phyloP scores from a whole-genome alignment of 1,140 invertebrate species.

The Triops longicaudatus region DNA sequence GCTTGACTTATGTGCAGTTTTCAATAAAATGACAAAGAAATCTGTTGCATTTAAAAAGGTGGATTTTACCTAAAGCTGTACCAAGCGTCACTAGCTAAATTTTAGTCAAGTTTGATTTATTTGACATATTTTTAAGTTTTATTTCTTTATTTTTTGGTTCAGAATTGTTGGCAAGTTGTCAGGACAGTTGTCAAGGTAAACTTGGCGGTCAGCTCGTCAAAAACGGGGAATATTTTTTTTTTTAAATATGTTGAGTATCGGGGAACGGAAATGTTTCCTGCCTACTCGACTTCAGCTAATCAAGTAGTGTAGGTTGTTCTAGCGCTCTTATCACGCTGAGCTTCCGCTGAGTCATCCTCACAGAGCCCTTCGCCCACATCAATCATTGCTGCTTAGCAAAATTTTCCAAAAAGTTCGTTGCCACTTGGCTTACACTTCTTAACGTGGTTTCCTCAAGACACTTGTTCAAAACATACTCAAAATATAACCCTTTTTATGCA shows the following conservation, averaged over 20 bases:
- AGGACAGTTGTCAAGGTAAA: neutral
- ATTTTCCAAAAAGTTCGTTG: neutral
- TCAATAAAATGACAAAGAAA: too few species aligned
- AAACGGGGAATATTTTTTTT: neutral
- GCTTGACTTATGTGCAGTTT: too few species aligned
- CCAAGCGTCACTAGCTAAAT: too few species aligned
- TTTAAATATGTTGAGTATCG: neutral
- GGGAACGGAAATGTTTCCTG: constrained; percentile 11
- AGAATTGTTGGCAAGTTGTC: neutral
- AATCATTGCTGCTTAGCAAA: neutral
- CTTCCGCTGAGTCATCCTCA: constrained; percentile 4
- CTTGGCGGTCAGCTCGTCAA: neutral
- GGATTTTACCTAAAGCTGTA: too few species aligned
- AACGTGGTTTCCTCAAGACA: neutral
- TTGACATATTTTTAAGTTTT: too few species aligned
- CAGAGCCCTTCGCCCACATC: neutral
- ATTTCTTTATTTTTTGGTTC: too few species aligned
- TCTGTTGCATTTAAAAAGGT: too few species aligned
- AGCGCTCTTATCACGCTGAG: neutral
- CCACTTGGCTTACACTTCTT: neutral
- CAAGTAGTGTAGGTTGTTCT: neutral
- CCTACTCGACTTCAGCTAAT: neutral
- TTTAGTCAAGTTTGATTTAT: too few species aligned
- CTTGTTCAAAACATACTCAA: too few species aligned
- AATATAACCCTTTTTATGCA: too few species aligned